Conservation (phyloP, 2,888 invertebrate genomes). For the Hydropsyche betteni region DNA sequence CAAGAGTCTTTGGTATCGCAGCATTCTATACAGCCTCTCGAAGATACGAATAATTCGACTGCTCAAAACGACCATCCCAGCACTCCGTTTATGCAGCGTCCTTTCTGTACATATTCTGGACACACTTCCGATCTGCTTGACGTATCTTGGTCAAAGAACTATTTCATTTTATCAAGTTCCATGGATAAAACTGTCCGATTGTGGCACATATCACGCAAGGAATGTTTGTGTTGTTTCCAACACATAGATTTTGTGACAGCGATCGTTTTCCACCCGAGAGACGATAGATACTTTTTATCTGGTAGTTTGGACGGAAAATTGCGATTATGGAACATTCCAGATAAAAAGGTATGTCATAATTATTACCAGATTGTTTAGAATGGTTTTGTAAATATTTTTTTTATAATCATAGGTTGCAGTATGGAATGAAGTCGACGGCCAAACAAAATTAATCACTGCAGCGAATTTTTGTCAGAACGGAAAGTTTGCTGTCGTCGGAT, state of each 20-base stretch:
- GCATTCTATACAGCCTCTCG: constrained; percentile 65
- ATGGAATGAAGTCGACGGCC: constrained; percentile 97
- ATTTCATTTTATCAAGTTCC: constrained; percentile 95
- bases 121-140: constrained; percentile 97
- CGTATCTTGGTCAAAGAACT: constrained; percentile 98
- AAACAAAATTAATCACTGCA: constrained; percentile 92
- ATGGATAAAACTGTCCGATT: constrained; percentile 97
- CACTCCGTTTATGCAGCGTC: constrained; percentile 85
- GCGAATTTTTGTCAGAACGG: constrained; percentile 98
- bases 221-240: constrained; percentile 98
- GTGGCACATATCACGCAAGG: constrained; percentile 97
- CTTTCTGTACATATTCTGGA: constrained; percentile 92
- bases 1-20: constrained; percentile 87
- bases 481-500: constrained; percentile 97
- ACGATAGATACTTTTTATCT: constrained; percentile 91
- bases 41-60: constrained; percentile 68
- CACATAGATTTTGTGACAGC: constrained; percentile 99
- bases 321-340: constrained; percentile 99
- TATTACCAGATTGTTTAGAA: neutral
- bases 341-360: constrained; percentile 77
- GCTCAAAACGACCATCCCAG: constrained; percentile 69
- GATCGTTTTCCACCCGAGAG: constrained; percentile 96
- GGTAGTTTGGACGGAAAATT: constrained; percentile 98
- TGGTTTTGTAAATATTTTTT: constrained; percentile 35
- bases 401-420: constrained; percentile 76